Evolutionary conservation across 1,140 invertebrate genomes (phyloP).

Genomic region (Cephus cinctus): DNA sequence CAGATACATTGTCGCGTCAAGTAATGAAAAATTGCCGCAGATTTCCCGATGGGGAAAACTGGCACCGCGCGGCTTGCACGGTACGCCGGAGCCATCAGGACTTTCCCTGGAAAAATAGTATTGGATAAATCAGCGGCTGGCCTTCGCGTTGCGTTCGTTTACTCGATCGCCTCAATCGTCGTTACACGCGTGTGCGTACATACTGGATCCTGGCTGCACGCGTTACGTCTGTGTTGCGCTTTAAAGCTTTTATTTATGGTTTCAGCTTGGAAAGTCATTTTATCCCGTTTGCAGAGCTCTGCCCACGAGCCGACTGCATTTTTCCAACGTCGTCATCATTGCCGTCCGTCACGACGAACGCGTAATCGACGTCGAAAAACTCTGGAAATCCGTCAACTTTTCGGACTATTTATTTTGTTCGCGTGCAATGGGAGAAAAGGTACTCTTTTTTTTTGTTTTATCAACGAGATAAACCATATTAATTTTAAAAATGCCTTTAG

Average conservation of each 20-base stretch:
- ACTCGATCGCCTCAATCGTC: conserved; percentile 8
- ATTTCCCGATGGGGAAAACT: conserved; percentile 32
- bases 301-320: too few species aligned
- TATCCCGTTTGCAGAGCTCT: neutral
- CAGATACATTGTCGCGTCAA: conserved; percentile 34
- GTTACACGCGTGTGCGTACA: neutral
- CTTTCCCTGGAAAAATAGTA: conserved; percentile 20
- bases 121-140: conserved; percentile 24
- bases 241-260: neutral
- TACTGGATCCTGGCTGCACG: too few species aligned
- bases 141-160: conserved; percentile 13
- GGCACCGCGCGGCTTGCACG: conserved; percentile 6
- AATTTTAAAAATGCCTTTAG: too few species aligned
- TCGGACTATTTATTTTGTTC: too few species aligned
- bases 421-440: too few species aligned
- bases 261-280: neutral
- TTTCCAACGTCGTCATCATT: too few species aligned
- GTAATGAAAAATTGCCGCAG: conserved; percentile 35
- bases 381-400: too few species aligned
- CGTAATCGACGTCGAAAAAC: too few species aligned
- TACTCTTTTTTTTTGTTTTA: too few species aligned
- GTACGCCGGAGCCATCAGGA: conserved; percentile 7
- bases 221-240: neutral
- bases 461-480: too few species aligned
- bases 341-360: too few species aligned